Percentiles rank a stretch among this genome's conserved stretches.
phyloP scores from a whole-genome alignment of 2,888 invertebrate species.

The Cantharis flavilabris region DNA sequence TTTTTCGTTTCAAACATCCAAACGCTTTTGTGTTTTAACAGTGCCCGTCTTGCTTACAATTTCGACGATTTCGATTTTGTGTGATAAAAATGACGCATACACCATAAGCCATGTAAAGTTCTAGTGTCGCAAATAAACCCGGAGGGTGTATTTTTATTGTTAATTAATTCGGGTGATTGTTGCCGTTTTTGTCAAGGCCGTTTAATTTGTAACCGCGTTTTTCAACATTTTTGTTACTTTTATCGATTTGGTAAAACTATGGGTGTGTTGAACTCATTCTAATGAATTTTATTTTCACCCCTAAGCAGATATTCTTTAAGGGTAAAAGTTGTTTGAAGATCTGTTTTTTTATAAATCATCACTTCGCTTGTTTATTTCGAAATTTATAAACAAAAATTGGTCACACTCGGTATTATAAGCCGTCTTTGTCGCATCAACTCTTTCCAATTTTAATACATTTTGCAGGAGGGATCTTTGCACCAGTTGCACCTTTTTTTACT shows the following conservation, averaged over 20 bases:
- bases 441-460: constrained; percentile 19
- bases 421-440: background rate
- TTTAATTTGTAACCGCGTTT: background rate
- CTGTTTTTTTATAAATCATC: constrained; percentile 15
- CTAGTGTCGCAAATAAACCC: background rate
- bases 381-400: background rate
- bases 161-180: constrained; percentile 9
- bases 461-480: constrained; percentile 16
- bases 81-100: background rate
- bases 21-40: background rate
- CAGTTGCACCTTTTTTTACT: constrained; percentile 22
- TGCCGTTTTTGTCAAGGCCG: background rate
- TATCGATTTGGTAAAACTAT: constrained; percentile 50
- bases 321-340: constrained; percentile 36
- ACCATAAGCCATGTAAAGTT: background rate
- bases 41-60: background rate
- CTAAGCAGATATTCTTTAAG: constrained; percentile 38
- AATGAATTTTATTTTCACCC: constrained; percentile 34
- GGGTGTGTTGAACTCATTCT: constrained; percentile 52
- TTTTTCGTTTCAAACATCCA: background rate
- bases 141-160: background rate
- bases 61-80: background rate
- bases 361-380: background rate
- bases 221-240: constrained; percentile 37
- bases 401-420: background rate